These are phyloP conservation scores for Aphelenchoides besseyi DNA, from an alignment of 1,140 invertebrate genomes.

Conservation along the genomic window DNA sequence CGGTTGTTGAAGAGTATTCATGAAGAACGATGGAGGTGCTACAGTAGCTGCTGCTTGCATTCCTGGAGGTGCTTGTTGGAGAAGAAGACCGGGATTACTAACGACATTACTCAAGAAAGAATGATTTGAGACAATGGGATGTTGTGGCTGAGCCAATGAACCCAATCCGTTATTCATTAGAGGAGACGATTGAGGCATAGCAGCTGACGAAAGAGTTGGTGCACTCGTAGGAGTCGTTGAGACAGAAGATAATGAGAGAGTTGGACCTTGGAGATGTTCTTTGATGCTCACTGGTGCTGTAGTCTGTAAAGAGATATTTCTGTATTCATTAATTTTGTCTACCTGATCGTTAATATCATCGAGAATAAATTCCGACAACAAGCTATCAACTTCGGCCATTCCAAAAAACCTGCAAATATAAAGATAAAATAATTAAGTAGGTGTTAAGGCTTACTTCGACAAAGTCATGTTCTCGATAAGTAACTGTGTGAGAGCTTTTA, in stretches of 20 bases:
- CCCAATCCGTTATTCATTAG: slow-evolving; percentile 11
- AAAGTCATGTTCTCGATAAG: slow-evolving; percentile 62
- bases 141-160: neutral
- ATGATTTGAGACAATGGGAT: neutral
- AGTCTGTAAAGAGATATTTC: slow-evolving; percentile 5
- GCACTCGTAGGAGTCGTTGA: slow-evolving; percentile 22
- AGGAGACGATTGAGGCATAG: slow-evolving; percentile 2
- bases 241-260: slow-evolving; percentile 11
- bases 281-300: slow-evolving; percentile 42
- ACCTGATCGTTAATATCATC: slow-evolving; percentile 51
- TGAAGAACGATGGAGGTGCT: neutral
- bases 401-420: slow-evolving; percentile 51
- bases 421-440: no score
- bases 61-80: slow-evolving; percentile 2
- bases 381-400: slow-evolving; percentile 58
- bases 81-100: neutral
- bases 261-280: slow-evolving; percentile 35
- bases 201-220: slow-evolving; percentile 17
- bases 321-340: no score
- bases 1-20: slow-evolving; percentile 14
- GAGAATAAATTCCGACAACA: slow-evolving; percentile 60
- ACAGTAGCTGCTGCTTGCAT: slow-evolving; percentile 13
- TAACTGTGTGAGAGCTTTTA: slow-evolving; percentile 61
- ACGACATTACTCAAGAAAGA: slow-evolving; percentile 8
- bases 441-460: slow-evolving; percentile 43